phyloP scores from a whole-genome alignment of 2,113 vertebrate species.

The Promerops cafer region DNA sequence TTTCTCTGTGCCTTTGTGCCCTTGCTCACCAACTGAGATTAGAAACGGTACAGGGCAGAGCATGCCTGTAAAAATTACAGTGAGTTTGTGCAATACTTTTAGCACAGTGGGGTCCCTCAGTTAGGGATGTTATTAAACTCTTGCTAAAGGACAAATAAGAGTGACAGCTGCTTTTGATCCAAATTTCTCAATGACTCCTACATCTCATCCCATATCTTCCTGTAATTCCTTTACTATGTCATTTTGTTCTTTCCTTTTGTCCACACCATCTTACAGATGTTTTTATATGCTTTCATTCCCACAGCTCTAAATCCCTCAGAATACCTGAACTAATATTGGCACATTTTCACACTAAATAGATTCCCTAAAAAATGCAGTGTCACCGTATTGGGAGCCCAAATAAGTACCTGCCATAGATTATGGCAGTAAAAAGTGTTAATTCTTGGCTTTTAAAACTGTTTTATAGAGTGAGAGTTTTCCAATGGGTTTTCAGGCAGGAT shows the following conservation, averaged over 20 bases:
- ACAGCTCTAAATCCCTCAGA: neutral
- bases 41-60: neutral
- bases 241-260: neutral
- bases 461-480: neutral
- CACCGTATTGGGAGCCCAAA: neutral
- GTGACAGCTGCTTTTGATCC: neutral
- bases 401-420: neutral
- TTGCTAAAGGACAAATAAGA: conserved; percentile 28
- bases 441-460: neutral
- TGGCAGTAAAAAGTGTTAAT: neutral
- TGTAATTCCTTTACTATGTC: neutral
- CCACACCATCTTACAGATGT: neutral
- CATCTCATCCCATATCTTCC: neutral
- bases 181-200: neutral
- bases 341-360: neutral
- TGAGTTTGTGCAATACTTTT: conserved; percentile 12
- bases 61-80: conserved; percentile 23
- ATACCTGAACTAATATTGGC: neutral
- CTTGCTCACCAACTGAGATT: conserved; percentile 47
- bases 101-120: neutral
- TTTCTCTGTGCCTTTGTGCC: conserved; percentile 31
- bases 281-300: neutral
- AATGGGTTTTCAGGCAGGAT: neutral
- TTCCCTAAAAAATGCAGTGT: neutral
- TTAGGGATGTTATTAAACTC: neutral